Percentiles rank a stretch among this genome's conserved stretches.
These are phyloP conservation scores for Chrysopilus asiliformis DNA, from an alignment of 2,888 invertebrate genomes.

Conservation along the genomic window DNA sequence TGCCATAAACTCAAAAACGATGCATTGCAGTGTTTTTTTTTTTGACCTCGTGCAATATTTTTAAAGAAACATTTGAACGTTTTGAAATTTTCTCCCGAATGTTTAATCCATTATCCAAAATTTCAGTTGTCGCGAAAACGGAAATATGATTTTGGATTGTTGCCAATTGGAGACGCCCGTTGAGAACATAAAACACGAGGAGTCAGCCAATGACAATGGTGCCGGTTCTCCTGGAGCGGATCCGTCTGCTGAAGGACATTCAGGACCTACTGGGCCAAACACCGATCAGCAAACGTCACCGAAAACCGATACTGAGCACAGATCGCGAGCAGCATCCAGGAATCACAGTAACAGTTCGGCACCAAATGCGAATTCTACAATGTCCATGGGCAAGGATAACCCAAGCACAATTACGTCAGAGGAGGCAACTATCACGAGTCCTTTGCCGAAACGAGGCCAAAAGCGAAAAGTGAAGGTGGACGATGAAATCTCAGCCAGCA, in stretches of 20 bases:
- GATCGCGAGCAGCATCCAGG: constrained; percentile 22
- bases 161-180: constrained; percentile 80
- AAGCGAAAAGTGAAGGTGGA: constrained; percentile 46
- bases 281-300: constrained; percentile 36
- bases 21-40: too few relatives aligned
- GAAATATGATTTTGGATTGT: constrained; percentile 85
- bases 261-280: constrained; percentile 32
- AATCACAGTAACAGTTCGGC: constrained; percentile 23
- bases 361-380: constrained; percentile 9
- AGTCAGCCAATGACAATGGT: constrained; percentile 58
- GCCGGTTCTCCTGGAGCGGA: constrained; percentile 82
- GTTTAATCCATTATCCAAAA: too few relatives aligned
- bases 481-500: constrained; percentile 32
- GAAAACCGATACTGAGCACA: constrained; percentile 31
- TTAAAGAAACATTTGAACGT: too few relatives aligned
- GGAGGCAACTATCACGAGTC: constrained; percentile 15
- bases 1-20: too few relatives aligned
- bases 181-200: constrained; percentile 68
- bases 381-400: constrained; percentile 19
- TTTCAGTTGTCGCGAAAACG: constrained; percentile 50
- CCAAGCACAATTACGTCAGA: constrained; percentile 30
- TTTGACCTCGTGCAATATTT: too few relatives aligned
- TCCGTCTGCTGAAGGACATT: constrained; percentile 40
- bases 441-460: constrained; percentile 37
- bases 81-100: too few relatives aligned